Evolutionary conservation across 2,113 vertebrate species (phyloP).

Genomic region (Sinocyclocheilus anshuiensis): DNA sequence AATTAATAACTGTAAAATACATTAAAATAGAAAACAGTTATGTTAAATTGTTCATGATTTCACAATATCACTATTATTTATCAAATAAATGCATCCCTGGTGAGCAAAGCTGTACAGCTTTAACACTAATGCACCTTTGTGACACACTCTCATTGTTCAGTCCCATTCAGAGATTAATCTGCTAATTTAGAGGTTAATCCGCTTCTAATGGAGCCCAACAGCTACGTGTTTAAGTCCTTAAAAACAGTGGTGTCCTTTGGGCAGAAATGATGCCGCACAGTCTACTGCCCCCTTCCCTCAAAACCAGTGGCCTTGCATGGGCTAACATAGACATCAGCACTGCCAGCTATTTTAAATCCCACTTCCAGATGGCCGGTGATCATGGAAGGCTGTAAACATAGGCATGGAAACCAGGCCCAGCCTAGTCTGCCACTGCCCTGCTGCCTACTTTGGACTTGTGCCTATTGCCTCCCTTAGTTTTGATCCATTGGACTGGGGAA

Average conservation of each 20-base stretch:
- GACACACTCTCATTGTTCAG: neutral
- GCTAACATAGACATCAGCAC: constrained; percentile 52
- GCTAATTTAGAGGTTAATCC: neutral
- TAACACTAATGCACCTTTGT: neutral
- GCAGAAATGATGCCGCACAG: constrained; percentile 30
- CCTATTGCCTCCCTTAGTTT: constrained; percentile 45
- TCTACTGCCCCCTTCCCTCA: constrained; percentile 4
- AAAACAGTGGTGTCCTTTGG: constrained; percentile 28
- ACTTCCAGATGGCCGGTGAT: constrained; percentile 55
- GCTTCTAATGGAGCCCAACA: neutral
- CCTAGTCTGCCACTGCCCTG: constrained; percentile 47
- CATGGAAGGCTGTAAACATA: constrained; percentile 60
- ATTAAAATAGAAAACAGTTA: neutral
- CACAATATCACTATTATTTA: neutral
- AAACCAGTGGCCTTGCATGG: constrained; percentile 39
- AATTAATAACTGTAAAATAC: neutral
- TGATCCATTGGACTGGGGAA: constrained; percentile 38
- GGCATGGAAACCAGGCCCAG: constrained; percentile 43
- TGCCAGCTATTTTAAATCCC: constrained; percentile 64
- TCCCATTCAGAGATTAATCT: neutral
- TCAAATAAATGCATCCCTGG: neutral
- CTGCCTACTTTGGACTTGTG: constrained; percentile 52
- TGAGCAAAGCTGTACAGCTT: neutral
- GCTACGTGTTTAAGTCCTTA: neutral
- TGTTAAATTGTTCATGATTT: neutral